Conservation (phyloP, 2,888 invertebrate genomes). For the Lithophane socia region DNA sequence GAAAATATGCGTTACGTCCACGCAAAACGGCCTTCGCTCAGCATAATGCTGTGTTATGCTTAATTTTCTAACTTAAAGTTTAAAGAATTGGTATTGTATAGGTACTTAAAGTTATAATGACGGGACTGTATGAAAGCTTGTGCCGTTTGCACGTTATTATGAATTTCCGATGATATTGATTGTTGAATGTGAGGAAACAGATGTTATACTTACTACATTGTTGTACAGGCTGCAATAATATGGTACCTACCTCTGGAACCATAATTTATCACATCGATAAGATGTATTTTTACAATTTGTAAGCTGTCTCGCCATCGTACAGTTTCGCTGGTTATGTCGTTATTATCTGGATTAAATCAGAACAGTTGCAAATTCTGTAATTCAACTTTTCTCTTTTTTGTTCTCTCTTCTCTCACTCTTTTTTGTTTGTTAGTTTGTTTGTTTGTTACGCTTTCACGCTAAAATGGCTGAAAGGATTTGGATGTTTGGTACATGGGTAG, state of each 20-base stretch:
- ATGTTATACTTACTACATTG: not conserved
- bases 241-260: no score
- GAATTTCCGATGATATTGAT: not conserved
- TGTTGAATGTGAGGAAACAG: not conserved
- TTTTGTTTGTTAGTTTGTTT: no score
- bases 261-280: not conserved
- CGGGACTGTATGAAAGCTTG: no score
- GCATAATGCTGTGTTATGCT: not conserved
- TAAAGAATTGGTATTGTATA: not conserved
- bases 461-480: no score
- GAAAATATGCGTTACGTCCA: no score
- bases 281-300: not conserved
- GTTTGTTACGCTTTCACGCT: no score
- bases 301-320: not conserved
- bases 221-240: not conserved
- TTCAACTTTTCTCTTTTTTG: no score
- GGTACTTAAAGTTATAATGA: not conserved
- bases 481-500: no score
- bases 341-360: no score
- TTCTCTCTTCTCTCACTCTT: no score
- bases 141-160: not conserved
- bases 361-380: no score
- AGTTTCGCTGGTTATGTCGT: not conserved
- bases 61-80: not conserved
- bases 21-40: no score